phyloP scores from a whole-genome alignment of 2,797 vertebrate species.

The Gorsachius magnificus region DNA sequence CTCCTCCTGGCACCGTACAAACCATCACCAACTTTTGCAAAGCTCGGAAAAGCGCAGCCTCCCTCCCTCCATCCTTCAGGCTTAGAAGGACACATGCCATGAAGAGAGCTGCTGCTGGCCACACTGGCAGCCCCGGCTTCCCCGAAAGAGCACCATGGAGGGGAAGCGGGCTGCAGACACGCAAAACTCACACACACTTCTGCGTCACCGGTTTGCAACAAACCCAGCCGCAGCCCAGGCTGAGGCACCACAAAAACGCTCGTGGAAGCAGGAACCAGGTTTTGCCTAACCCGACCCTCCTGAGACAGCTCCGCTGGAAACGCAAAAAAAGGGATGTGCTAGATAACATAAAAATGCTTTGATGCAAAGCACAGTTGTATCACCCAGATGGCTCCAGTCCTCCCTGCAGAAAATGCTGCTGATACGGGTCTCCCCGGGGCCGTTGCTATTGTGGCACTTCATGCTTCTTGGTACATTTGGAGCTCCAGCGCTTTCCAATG shows the following conservation, averaged over 20 bases:
- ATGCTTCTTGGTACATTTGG: background rate
- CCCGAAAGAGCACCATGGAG: accelerated
- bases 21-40: background rate
- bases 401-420: background rate
- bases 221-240: background rate
- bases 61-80: background rate
- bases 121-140: accelerated
- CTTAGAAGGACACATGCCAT: background rate
- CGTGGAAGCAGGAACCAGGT: background rate
- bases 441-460: background rate
- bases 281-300: background rate
- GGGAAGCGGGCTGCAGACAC: background rate
- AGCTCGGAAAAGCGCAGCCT: background rate
- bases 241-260: accelerated
- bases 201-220: background rate
- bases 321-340: background rate
- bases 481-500: background rate
- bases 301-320: background rate
- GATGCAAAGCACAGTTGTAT: background rate
- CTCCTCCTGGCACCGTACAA: background rate
- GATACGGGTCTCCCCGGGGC: background rate
- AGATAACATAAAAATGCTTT: background rate
- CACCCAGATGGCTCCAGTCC: background rate
- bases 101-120: background rate
- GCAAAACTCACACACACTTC: background rate